A percentile compares a stretch with the other conserved stretches of the same genome.
Evolutionary conservation across 2,888 invertebrate genomes (phyloP).

Genomic region (Hirtodrosophila histrioides): DNA sequence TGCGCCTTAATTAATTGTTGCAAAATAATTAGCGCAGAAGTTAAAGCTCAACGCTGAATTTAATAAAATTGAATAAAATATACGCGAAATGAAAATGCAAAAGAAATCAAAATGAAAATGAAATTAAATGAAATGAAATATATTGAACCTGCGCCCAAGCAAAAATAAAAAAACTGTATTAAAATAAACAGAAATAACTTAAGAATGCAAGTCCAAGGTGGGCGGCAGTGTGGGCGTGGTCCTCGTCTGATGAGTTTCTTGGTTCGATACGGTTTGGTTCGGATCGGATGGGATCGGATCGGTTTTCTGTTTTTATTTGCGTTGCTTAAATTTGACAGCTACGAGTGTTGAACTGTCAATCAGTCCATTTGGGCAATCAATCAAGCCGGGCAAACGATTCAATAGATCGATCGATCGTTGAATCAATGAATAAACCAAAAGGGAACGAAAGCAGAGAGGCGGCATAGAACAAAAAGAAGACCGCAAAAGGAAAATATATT

Average conservation of each 20-base stretch:
- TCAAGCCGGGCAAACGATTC: conserved; percentile 39
- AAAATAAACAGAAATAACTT: neutral
- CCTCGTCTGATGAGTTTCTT: conserved; percentile 7
- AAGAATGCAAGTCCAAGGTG: conserved; percentile 1
- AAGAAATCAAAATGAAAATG: conserved; percentile 9
- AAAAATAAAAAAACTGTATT: neutral
- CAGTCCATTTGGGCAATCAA: conserved; percentile 57
- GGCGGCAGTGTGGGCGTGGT: conserved; percentile 12
- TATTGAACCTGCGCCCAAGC: neutral
- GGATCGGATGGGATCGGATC: neutral
- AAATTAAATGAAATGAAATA: neutral
- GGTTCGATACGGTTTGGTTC: neutral
- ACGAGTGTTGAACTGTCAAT: conserved; percentile 83
- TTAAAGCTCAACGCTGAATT: conserved; percentile 68
- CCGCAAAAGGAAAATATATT: too few species aligned
- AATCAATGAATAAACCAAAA: conserved; percentile 51
- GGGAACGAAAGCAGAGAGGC: neutral
- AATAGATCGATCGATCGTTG: conserved; percentile 37
- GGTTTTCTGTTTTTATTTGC: conserved; percentile 14
- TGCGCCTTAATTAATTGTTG: conserved; percentile 79
- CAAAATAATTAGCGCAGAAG: conserved; percentile 80
- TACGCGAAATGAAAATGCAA: conserved; percentile 5
- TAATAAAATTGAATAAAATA: conserved; percentile 59
- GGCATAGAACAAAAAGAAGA: neutral
- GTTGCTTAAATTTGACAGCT: conserved; percentile 77